Percentiles rank a stretch among this genome's conserved stretches.
Conservation (phyloP, 1,140 invertebrate species). For the Aphaenogaster ashmeadi region DNA sequence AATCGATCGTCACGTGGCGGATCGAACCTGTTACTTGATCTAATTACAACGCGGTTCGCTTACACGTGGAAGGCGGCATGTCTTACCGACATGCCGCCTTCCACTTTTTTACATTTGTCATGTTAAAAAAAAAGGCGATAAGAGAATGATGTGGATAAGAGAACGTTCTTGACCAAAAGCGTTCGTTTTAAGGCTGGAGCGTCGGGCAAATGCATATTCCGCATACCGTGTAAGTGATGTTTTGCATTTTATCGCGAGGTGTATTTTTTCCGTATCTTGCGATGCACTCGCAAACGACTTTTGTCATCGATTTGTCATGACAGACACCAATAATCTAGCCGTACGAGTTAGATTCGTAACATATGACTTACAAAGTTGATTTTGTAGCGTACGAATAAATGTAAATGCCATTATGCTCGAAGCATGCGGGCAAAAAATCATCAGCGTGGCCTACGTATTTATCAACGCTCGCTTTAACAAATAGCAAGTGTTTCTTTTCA, state of each 20-base stretch:
- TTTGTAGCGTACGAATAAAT: constrained; percentile 27
- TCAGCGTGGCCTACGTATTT: not conserved
- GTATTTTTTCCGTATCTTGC: constrained; percentile 7
- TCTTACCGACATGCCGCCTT: not conserved
- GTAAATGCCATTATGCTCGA: not conserved
- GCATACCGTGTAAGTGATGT: not conserved
- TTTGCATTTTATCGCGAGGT: constrained; percentile 16
- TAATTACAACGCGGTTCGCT: constrained; percentile 35
- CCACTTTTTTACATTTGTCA: not conserved
- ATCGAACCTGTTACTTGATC: constrained; percentile 24
- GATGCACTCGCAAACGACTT: not conserved
- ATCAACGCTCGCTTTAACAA: not conserved
- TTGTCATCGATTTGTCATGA: not conserved
- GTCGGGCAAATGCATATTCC: not conserved
- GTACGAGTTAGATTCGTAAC: not conserved
- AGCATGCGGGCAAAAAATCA: not conserved
- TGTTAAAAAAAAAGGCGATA: not conserved
- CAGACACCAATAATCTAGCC: not conserved
- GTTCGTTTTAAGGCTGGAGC: not conserved
- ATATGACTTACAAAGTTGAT: not conserved
- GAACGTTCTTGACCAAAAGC: not conserved
- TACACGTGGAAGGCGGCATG: not conserved
- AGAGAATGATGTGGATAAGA: not conserved
- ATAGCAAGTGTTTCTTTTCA: not conserved
- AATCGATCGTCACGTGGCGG: constrained; percentile 27